A percentile compares a stretch with the other conserved stretches of the same genome.
Evolutionary conservation across 2,888 invertebrate species (phyloP).

Genomic region (Rotaria macrura): DNA sequence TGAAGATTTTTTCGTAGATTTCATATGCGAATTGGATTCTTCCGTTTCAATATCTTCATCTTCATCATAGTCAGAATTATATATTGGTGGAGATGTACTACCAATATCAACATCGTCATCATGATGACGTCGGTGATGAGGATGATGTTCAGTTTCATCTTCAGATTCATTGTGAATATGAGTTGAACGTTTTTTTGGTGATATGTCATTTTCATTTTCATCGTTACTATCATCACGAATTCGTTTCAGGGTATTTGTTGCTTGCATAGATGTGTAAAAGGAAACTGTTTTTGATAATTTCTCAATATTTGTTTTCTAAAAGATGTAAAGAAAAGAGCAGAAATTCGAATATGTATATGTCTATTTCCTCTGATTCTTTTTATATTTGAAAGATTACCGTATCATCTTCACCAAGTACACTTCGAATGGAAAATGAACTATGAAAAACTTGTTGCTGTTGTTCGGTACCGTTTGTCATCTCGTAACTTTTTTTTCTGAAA

Average conservation of each 20-base stretch:
- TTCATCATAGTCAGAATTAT: not conserved
- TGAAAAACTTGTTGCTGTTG: not conserved
- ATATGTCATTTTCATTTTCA: not conserved
- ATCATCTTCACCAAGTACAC: slow-evolving; percentile 16
- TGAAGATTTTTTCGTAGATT: not conserved
- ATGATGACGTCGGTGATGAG: not conserved
- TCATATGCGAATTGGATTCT: not conserved
- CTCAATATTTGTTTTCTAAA: not conserved
- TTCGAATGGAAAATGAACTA: slow-evolving; percentile 7
- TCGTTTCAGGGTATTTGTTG: not conserved
- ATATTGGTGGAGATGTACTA: not conserved
- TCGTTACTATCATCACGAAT: not conserved
- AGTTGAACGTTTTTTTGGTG: not conserved
- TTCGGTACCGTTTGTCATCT: not conserved
- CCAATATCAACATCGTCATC: not conserved
- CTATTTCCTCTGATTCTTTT: not conserved
- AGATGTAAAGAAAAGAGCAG: too few species aligned
- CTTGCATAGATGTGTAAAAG: not conserved
- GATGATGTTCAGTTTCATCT: not conserved
- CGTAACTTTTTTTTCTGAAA: not conserved
- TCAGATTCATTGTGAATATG: not conserved
- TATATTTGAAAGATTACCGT: not conserved
- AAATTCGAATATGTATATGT: too few species aligned
- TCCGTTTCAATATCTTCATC: not conserved
- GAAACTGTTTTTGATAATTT: not conserved